Conservation (phyloP, 2,113 vertebrate species). For the Mystacornis crossleyi region DNA sequence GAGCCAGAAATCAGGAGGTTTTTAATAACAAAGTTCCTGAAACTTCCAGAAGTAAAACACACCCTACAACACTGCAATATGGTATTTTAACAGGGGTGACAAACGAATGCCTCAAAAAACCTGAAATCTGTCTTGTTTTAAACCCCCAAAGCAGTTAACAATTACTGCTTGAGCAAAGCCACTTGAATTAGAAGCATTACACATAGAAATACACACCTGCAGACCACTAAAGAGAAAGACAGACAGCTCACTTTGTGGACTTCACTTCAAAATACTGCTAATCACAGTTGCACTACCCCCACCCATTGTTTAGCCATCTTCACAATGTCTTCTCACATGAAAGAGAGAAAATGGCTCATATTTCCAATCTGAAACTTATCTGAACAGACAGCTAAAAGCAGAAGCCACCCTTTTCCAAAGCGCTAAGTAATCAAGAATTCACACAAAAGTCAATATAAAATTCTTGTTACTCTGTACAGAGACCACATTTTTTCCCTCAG, state of each 20-base stretch:
- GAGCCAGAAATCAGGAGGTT: background rate
- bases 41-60: background rate
- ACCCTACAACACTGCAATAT: background rate
- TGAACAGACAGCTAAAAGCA: background rate
- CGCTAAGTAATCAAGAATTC: background rate
- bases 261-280: background rate
- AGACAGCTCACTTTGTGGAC: background rate
- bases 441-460: background rate
- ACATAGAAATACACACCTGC: background rate
- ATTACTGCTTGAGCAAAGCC: background rate
- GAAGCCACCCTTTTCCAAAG: background rate
- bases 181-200: background rate
- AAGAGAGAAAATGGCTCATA: background rate
- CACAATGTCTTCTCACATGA: background rate
- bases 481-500: background rate
- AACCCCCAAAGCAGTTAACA: background rate
- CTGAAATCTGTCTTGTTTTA: background rate
- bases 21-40: background rate
- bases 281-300: background rate
- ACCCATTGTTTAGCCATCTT: background rate
- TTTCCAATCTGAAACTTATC: background rate
- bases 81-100: background rate
- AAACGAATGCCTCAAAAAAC: background rate
- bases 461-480: background rate
- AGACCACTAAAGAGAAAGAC: background rate